These are phyloP conservation scores for Drosophila leontia DNA, from an alignment of 1,140 invertebrate genomes.

Conservation along the genomic window DNA sequence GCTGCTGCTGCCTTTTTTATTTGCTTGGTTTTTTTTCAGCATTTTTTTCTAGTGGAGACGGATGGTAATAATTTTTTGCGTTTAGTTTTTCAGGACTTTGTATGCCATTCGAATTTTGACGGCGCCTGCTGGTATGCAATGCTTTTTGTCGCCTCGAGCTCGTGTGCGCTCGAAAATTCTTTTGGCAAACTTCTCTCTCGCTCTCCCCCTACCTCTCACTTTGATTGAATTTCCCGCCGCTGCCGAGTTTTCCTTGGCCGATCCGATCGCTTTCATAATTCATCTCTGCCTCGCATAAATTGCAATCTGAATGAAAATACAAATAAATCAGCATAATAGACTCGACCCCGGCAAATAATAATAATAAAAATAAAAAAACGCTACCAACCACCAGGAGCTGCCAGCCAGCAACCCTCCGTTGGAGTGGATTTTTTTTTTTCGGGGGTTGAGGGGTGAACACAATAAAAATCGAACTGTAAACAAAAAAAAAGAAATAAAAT, in stretches of 20 bases:
- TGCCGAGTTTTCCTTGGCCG: constrained; percentile 37
- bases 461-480: constrained; percentile 64
- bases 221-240: constrained; percentile 44
- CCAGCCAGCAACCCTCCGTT: constrained; percentile 58
- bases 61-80: constrained; percentile 46
- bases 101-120: constrained; percentile 36
- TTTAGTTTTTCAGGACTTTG: constrained; percentile 41
- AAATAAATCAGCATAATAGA: constrained; percentile 83
- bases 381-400: constrained; percentile 52
- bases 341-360: constrained; percentile 44
- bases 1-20: neutral
- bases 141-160: constrained; percentile 17
- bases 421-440: constrained; percentile 35
- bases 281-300: constrained; percentile 74
- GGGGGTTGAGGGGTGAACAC: constrained; percentile 22
- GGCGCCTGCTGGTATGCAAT: constrained; percentile 49
- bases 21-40: neutral
- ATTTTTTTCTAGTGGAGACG: constrained; percentile 10
- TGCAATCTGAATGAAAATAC: constrained; percentile 78
- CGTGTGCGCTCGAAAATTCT: constrained; percentile 14
- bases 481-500: constrained; percentile 15
- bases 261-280: constrained; percentile 63
- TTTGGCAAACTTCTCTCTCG: neutral
- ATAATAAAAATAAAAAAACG: neutral
- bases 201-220: neutral